Base-by-base conservation (phyloP, 2,888 invertebrate genomes). In the Leptarthrus brevirostris region DNA sequence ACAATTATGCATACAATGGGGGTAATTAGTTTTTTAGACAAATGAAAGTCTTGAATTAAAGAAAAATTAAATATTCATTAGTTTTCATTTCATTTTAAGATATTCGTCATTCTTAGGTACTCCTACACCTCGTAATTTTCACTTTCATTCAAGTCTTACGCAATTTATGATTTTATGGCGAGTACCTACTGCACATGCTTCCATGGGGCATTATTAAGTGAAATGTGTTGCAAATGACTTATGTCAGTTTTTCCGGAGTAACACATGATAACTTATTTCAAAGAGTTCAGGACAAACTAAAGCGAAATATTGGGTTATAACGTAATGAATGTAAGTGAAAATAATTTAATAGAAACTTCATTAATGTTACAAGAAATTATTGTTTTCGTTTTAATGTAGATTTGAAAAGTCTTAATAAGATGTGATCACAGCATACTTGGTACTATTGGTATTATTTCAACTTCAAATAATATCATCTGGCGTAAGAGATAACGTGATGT, bases 1-100 rank as follows among this genome's bases (percentile, higher is more conserved):
- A 58, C 36, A n/a, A 18, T 34, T 36, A 58, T 58, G 40, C 58
- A 58, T 58, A 58, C 58, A 34, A 58, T 58, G 36, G 36, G 58
- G 58, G 58, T 58, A 58, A 58, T 58, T 58, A 58, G 4, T n/a
- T 58, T 36, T 58, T 36, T 58, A 16, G 58, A 58, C 58, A 58
- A 58, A 58, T 36, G 58, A 36, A 58, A 58, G 58, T 58, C 36
- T 58, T 20, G 58, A 58, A 58, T 58, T 58, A 58, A 58, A 20
- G 58, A 36, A n/a, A n/a, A 58, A 40, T 58, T 58, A 58, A 58
- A 36, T 58, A 58, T 58, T 58, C 58, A 58, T 58, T 58, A 58
- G 58, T 58, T 58, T 58, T 58, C 58, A 36, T 58, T 58, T 58
- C 18, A 10, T 34, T 34, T 36, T 22, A 58, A 58, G 58, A 20